A percentile compares a stretch with the other conserved stretches of the same genome.
Evolutionary conservation across 2,113 vertebrate species (phyloP).

Genomic region (Misgurnus anguillicaudatus): DNA sequence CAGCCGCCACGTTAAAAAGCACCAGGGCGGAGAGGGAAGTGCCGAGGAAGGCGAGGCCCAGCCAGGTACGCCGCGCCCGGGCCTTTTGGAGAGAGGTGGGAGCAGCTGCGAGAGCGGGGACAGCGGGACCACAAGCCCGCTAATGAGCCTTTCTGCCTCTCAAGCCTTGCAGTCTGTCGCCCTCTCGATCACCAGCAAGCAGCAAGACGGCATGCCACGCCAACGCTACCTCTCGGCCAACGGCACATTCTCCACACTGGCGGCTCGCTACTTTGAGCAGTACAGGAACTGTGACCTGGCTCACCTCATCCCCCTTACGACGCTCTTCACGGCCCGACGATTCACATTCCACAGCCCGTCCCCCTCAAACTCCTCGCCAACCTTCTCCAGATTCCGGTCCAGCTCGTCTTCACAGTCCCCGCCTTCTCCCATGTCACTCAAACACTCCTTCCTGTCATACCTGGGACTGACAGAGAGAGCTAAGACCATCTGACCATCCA

Average conservation of each 20-base stretch:
- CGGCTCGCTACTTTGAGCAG: slow-evolving; percentile 75
- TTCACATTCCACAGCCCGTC: slow-evolving; percentile 86
- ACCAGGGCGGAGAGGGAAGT: slow-evolving; percentile 79
- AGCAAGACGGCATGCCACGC: slow-evolving; percentile 59
- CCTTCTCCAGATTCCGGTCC: slow-evolving; percentile 46
- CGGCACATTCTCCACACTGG: slow-evolving; percentile 68
- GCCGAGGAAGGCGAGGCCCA: slow-evolving; percentile 78
- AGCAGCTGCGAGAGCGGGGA: slow-evolving; percentile 72
- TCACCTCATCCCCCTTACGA: slow-evolving; percentile 96
- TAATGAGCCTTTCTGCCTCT: slow-evolving; percentile 91
- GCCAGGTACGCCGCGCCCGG: slow-evolving; percentile 60
- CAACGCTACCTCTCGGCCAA: slow-evolving; percentile 75
- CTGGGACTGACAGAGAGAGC: slow-evolving; percentile 94
- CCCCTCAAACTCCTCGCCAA: slow-evolving; percentile 64
- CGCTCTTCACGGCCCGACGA: slow-evolving; percentile 90
- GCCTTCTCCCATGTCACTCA: slow-evolving; percentile 84
- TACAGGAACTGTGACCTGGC: slow-evolving; percentile 93
- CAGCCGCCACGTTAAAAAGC: slow-evolving; percentile 97
- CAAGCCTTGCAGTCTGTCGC: slow-evolving; percentile 96
- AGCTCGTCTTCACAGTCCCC: slow-evolving; percentile 67
- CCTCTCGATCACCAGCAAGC: slow-evolving; percentile 82
- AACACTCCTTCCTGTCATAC: slow-evolving; percentile 98
- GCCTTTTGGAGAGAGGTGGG: slow-evolving; percentile 65
- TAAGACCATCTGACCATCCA: slow-evolving; percentile 85
- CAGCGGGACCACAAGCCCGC: slow-evolving; percentile 85